Percentiles rank a stretch among this genome's conserved stretches.
Evolutionary conservation across 2,888 invertebrate species (phyloP).

Genomic region (Chouioia cunea): DNA sequence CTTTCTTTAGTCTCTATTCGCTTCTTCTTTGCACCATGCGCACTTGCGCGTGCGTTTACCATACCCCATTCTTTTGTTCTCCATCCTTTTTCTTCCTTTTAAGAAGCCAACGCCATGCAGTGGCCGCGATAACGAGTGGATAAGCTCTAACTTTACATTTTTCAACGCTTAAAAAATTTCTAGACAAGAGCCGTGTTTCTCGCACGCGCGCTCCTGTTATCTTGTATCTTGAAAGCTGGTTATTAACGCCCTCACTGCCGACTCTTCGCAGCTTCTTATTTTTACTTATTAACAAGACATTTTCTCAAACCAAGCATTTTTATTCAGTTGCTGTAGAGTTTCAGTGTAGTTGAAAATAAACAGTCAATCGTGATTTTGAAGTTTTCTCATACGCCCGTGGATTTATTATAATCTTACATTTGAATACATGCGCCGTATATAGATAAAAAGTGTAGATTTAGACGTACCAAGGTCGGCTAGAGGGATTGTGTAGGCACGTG

Average conservation of each 20-base stretch:
- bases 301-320: too few relatives aligned
- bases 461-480: neutral
- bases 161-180: slow-evolving; percentile 31
- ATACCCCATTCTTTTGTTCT: neutral
- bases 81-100: slow-evolving; percentile 1
- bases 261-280: neutral
- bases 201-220: neutral
- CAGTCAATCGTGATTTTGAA: too few relatives aligned
- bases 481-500: too few relatives aligned
- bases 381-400: too few relatives aligned
- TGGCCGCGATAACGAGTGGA: slow-evolving; percentile 38
- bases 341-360: too few relatives aligned
- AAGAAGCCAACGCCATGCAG: slow-evolving; percentile 5
- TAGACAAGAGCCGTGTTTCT: slow-evolving; percentile 11
- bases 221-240: slow-evolving; percentile 32
- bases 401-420: too few relatives aligned
- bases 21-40: slow-evolving; percentile 34
- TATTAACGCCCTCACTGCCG: slow-evolving; percentile 16
- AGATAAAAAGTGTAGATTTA: slow-evolving; percentile 26
- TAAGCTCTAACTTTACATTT: slow-evolving; percentile 42
- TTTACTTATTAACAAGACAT: slow-evolving; percentile 6
- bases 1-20: slow-evolving; percentile 50
- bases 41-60: slow-evolving; percentile 7
- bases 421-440: too few relatives aligned
- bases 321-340: too few relatives aligned